Evolutionary conservation across 2,797 vertebrate species (phyloP).

Genomic region (Eulemur rubriventer): DNA sequence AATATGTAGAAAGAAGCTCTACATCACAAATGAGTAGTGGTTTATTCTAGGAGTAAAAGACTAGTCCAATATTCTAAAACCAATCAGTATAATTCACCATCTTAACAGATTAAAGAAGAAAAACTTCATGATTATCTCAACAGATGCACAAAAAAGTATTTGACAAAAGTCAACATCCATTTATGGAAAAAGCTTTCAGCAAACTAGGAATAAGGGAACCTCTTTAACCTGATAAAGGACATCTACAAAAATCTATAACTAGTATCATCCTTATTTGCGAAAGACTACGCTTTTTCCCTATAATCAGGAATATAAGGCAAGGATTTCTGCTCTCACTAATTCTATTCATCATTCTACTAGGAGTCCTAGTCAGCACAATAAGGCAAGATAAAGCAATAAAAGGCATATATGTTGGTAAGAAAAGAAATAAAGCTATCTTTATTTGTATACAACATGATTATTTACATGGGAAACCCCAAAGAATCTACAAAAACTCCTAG

Average conservation of each 20-base stretch:
- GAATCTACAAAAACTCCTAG: not conserved
- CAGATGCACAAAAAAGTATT: not conserved
- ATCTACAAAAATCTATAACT: not conserved
- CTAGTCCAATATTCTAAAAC: not conserved
- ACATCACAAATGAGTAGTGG: not conserved
- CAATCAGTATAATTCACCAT: not conserved
- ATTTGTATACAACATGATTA: not conserved
- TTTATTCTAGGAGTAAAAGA: not conserved
- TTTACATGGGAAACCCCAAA: not conserved
- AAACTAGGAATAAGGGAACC: not conserved
- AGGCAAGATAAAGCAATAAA: not conserved
- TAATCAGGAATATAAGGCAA: not conserved
- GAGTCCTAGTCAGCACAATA: not conserved
- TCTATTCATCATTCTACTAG: not conserved
- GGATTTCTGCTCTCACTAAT: not conserved
- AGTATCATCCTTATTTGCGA: not conserved
- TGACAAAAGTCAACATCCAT: not conserved
- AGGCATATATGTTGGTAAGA: not conserved
- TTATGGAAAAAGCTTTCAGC: not conserved
- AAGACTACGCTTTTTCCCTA: not conserved
- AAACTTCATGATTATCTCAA: not conserved
- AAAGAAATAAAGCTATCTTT: not conserved
- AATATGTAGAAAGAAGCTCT: not conserved
- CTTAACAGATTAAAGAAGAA: not conserved
- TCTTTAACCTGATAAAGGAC: not conserved